Base-by-base conservation (phyloP, 2,113 vertebrate species). In the Gambusia affinis region DNA sequence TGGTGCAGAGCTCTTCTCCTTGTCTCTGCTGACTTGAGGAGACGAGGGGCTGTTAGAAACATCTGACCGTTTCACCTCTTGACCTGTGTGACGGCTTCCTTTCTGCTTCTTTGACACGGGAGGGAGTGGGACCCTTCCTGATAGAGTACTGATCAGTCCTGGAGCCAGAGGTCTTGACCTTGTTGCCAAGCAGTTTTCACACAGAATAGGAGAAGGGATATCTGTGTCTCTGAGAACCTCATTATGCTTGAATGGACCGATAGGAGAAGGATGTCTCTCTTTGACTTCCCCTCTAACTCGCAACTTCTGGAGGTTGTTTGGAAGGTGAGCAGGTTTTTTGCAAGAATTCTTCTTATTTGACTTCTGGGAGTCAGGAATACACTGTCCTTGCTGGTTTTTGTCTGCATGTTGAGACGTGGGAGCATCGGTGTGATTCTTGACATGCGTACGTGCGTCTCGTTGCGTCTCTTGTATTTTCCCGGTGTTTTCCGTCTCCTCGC, bases 241-340 rank as follows among this genome's bases (percentile, higher is more conserved):
- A 8, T 83, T 67, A 0, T 75, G 60, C 80, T 82, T 85, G 39
- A 87, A 85, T 7, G 80, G 83, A 42, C 75, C 87, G 51, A 77
- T 77, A 30, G 67, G 54, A 35, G 87, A 82, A 11, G 73, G 70
- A 42, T 67, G 78, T 31, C 8, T 67, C 76, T 84, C 84, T 70
- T 60, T 87, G 72, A 72, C 37, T 44, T 64, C 80, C 1, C 67
- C 89, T 75, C 71, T 92, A n/a, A 84, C 69, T 1, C 17, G 70
- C 3, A 93, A 64, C 44, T 72, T 91, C 88, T 93, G 92, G 44
- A 93, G 85, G 79, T 93, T 85, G 72, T 93, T 93, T 7, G 92
- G 90, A 29, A 71, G 86, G n/a, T 80, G 80, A 70, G 81, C 62
- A 11, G 79, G 83, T 82, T 91, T 91, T 65, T 87, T 76, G 79